phyloP scores from a whole-genome alignment of 37 sponge, comb jelly and placozoan species.

The Spongilla lacustris region DNA sequence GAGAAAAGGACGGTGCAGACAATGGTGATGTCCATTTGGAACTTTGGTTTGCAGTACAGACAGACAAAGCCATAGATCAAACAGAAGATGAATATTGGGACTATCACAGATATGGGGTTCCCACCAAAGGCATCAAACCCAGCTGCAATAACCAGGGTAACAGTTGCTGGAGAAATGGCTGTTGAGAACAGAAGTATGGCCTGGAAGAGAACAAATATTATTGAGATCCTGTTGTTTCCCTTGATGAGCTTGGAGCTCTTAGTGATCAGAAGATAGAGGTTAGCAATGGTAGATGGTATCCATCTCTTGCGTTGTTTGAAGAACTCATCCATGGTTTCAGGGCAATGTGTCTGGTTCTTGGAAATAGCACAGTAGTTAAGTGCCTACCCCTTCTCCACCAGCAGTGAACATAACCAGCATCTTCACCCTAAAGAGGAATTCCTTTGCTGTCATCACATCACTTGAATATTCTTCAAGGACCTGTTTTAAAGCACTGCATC shows the following conservation, averaged over 20 bases:
- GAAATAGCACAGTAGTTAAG: conserved; percentile 83
- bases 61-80: conserved; percentile 63
- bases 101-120: not conserved
- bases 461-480: conserved; percentile 65
- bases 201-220: conserved; percentile 79
- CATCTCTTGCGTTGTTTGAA: conserved; percentile 86
- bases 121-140: conserved; percentile 53
- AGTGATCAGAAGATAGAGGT: conserved; percentile 61
- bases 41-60: conserved; percentile 40
- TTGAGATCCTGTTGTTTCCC: conserved; percentile 62
- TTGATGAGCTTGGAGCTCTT: conserved; percentile 41
- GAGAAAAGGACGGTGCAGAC: conserved; percentile 73
- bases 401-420: conserved; percentile 91
- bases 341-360: conserved; percentile 79
- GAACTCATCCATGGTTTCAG: conserved; percentile 80
- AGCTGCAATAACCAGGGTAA: conserved; percentile 74
- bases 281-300: conserved; percentile 88
- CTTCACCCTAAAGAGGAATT: conserved; percentile 84
- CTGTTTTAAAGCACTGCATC: conserved; percentile 71
- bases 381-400: conserved; percentile 81
- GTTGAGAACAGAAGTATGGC: conserved; percentile 73
- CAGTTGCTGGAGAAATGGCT: conserved; percentile 78
- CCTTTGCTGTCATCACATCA: conserved; percentile 55
- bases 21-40: conserved; percentile 68
- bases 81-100: conserved; percentile 18